These are phyloP conservation scores for Telenomus remus DNA, from an alignment of 1,140 invertebrate species.

Conservation along the genomic window DNA sequence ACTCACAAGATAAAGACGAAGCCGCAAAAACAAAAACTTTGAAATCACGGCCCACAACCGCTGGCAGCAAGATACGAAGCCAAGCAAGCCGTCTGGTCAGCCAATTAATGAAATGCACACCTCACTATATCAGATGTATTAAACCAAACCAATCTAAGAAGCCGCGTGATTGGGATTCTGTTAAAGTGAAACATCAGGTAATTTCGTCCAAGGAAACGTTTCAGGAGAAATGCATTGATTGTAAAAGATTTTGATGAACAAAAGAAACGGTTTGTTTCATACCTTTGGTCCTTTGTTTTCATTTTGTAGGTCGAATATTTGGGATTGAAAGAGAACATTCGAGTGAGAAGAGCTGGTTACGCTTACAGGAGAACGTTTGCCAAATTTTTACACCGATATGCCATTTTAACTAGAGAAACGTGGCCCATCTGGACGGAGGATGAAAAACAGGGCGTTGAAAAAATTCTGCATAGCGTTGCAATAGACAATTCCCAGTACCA, in stretches of 20 bases:
- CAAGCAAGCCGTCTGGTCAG: conserved; percentile 84
- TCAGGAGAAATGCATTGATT: no score
- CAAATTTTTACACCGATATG: conserved; percentile 82
- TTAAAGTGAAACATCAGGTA: conserved; percentile 78
- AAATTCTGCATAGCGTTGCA: conserved; percentile 79
- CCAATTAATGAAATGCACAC: conserved; percentile 83
- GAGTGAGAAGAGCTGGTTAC: conserved; percentile 81
- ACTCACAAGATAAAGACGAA: conserved; percentile 79
- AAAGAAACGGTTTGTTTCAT: no score
- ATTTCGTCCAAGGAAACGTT: background rate
- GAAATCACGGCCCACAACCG: conserved; percentile 82
- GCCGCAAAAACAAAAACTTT: conserved; percentile 69
- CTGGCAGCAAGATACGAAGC: conserved; percentile 83
- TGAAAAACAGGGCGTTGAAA: conserved; percentile 77
- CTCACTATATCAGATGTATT: conserved; percentile 86
- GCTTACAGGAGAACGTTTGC: conserved; percentile 80
- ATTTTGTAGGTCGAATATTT: conserved; percentile 78
- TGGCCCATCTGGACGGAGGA: conserved; percentile 82
- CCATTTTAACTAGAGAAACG: conserved; percentile 83
- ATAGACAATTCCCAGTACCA: conserved; percentile 83
- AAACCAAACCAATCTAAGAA: conserved; percentile 87
- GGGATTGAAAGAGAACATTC: conserved; percentile 81
- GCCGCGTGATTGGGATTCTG: conserved; percentile 83
- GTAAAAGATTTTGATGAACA: no score
- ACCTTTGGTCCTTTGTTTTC: no score